phyloP scores from a whole-genome alignment of 2,113 vertebrate genomes.

The Neodon shergylaensis region DNA sequence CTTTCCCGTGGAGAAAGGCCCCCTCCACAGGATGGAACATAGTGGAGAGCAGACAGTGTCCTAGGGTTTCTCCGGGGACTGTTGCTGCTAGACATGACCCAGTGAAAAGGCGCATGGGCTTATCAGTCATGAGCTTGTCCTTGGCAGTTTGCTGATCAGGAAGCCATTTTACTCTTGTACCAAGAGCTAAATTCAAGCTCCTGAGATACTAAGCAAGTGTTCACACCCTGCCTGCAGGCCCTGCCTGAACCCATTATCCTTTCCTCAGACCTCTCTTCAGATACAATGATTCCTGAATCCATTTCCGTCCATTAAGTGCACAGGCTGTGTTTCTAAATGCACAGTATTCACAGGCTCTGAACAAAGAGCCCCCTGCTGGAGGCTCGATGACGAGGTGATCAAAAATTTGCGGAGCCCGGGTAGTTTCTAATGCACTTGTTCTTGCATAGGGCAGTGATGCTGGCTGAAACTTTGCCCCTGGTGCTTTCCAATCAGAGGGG shows the following conservation, averaged over 20 bases:
- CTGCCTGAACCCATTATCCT: not conserved
- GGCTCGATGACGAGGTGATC: not conserved
- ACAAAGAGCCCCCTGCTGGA: not conserved
- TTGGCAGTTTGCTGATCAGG: not conserved
- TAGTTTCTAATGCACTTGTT: not conserved
- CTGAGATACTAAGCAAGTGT: not conserved
- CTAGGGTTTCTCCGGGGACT: not conserved
- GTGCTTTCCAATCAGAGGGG: too few relatives aligned
- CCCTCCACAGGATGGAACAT: not conserved
- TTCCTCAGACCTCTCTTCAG: not conserved
- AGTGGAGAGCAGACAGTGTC: not conserved
- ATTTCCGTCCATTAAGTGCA: not conserved
- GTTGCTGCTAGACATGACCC: fast-evolving
- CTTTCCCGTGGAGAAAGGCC: fast-evolving
- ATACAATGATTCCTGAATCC: not conserved
- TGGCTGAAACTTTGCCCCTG: not conserved
- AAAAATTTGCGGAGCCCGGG: fast-evolving
- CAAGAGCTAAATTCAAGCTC: not conserved
- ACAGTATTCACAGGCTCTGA: not conserved
- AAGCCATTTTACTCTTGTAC: not conserved
- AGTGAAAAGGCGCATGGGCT: not conserved
- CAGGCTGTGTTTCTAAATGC: not conserved
- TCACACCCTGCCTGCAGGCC: not conserved
- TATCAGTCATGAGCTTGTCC: not conserved
- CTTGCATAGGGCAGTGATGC: fast-evolving